phyloP scores from a whole-genome alignment of 2,888 invertebrate genomes.

The Lagria hirta region DNA sequence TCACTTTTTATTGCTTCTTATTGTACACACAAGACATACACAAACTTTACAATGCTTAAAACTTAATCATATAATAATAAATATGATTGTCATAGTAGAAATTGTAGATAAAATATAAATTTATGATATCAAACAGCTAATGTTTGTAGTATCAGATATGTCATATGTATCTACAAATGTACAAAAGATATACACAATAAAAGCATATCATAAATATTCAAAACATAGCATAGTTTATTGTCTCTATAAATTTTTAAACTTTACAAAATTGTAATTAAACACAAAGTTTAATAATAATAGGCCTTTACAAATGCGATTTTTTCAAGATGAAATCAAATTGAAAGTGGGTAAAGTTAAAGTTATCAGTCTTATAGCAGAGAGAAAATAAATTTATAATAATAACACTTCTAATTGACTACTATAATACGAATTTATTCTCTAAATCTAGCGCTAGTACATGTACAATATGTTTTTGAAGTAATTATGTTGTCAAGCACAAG shows the following conservation, averaged over 20 bases:
- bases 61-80: constrained; percentile 12
- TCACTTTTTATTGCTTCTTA: constrained; percentile 25
- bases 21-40: constrained; percentile 33
- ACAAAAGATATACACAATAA: constrained; percentile 18
- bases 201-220: constrained; percentile 13
- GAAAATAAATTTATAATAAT: no score
- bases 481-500: constrained; percentile 9
- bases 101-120: constrained; percentile 43
- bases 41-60: constrained; percentile 21
- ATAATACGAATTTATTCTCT: no score
- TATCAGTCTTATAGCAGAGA: no score
- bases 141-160: constrained; percentile 19
- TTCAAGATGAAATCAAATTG: no score
- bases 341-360: no score
- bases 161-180: constrained; percentile 24
- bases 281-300: no score
- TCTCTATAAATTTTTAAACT: no score
- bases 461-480: no score
- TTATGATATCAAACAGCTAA: constrained; percentile 24
- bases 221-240: constrained; percentile 17
- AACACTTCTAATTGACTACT: no score
- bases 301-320: no score
- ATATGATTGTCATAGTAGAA: constrained; percentile 47
- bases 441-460: no score
- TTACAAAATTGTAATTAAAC: no score